Evolutionary conservation across 2,113 vertebrate genomes (phyloP).

Genomic region (Charina bottae): DNA sequence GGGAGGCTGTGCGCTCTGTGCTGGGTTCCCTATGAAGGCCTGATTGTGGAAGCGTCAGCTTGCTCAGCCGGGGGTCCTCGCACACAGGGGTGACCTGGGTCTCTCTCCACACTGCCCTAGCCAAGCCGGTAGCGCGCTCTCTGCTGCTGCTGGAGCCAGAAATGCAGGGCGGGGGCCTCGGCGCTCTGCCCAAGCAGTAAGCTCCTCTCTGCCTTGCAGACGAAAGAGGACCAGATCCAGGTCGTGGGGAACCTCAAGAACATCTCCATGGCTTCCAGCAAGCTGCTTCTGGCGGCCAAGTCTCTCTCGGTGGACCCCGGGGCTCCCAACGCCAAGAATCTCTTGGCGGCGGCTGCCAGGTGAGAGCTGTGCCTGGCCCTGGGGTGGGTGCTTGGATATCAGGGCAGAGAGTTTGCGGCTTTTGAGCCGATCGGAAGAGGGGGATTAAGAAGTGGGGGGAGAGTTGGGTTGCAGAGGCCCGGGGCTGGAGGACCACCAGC

Average conservation of each 20-base stretch:
- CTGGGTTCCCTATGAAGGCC: conserved; percentile 38
- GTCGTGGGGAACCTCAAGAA: conserved; percentile 98
- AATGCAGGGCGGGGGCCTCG: neutral
- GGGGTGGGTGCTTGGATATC: neutral
- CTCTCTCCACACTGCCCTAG: fast-evolving
- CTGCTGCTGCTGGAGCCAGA: neutral
- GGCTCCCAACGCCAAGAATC: conserved; percentile 97
- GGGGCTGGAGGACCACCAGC: neutral
- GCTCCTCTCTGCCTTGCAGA: conserved; percentile 74
- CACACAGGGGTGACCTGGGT: neutral
- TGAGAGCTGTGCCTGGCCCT: conserved; percentile 62
- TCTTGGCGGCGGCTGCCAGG: conserved; percentile 95
- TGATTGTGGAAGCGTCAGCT: conserved; percentile 39
- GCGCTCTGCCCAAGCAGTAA: neutral
- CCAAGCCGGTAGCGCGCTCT: neutral
- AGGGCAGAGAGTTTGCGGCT: neutral
- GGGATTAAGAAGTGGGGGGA: no score
- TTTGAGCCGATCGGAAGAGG: neutral
- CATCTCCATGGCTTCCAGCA: conserved; percentile 99
- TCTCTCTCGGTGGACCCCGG: conserved; percentile 97
- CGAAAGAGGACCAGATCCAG: conserved; percentile 97
- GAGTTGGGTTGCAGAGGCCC: no score
- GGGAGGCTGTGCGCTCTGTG: neutral
- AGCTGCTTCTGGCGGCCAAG: conserved; percentile 95
- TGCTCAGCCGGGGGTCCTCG: conserved; percentile 30